Conservation (phyloP, 2,113 vertebrate species). For the Daubentonia madagascariensis region DNA sequence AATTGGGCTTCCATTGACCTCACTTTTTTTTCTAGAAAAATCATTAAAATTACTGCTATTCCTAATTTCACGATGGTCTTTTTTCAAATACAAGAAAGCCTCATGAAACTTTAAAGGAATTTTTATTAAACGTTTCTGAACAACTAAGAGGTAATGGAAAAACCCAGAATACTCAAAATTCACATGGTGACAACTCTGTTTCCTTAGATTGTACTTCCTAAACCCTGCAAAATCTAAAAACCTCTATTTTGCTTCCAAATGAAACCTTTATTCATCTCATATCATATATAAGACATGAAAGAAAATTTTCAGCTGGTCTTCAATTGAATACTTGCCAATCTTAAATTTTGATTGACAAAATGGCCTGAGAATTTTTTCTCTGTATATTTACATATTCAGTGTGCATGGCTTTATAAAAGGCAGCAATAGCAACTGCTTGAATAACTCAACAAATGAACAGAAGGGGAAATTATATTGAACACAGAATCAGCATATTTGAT, state of each 20-base stretch:
- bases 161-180: not conserved
- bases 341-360: not conserved
- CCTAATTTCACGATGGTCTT: not conserved
- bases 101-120: not conserved
- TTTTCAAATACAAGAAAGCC: not conserved
- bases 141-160: not conserved
- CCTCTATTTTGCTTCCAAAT: not conserved
- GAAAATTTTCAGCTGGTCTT: not conserved
- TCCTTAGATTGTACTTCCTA: not conserved
- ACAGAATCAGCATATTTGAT: not conserved
- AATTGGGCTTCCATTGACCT: not conserved
- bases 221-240: not conserved
- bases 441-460: not conserved
- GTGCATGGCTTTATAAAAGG: not conserved
- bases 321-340: not conserved
- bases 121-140: not conserved
- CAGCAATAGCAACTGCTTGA: not conserved
- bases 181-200: not conserved
- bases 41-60: not conserved
- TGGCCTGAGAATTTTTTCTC: not conserved
- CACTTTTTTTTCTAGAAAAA: not conserved
- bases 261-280: not conserved
- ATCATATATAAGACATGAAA: not conserved
- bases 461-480: not conserved
- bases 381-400: not conserved